phyloP scores from a whole-genome alignment of 2,113 vertebrate genomes.

The Nibea coibor region DNA sequence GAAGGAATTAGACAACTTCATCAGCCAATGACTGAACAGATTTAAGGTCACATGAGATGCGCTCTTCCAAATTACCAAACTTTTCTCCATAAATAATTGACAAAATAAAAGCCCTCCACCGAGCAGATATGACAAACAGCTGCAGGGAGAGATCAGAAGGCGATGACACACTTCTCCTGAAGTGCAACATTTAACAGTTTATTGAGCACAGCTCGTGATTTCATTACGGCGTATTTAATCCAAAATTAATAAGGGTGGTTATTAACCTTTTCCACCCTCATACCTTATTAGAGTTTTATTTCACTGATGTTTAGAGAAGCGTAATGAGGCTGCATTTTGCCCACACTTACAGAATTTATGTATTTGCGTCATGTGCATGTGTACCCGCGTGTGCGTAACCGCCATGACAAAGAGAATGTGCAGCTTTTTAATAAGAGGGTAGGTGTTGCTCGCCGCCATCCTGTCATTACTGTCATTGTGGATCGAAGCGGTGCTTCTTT shows the following conservation, averaged over 20 bases:
- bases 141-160: slow-evolving; percentile 53
- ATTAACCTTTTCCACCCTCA: slow-evolving; percentile 76
- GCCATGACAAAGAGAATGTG: slow-evolving; percentile 40
- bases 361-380: neutral
- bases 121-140: slow-evolving; percentile 40
- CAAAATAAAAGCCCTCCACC: slow-evolving; percentile 36
- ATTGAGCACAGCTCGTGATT: slow-evolving; percentile 67
- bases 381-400: slow-evolving; percentile 31
- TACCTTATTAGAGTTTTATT: slow-evolving; percentile 68
- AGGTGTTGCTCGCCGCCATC: slow-evolving; percentile 40
- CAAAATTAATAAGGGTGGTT: slow-evolving; percentile 74
- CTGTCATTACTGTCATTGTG: slow-evolving; percentile 70
- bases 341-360: slow-evolving; percentile 14
- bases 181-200: slow-evolving; percentile 67
- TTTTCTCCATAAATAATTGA: slow-evolving; percentile 29
- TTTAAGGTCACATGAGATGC: slow-evolving; percentile 28
- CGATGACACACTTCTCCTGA: slow-evolving; percentile 48
- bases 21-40: slow-evolving; percentile 19
- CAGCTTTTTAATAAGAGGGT: slow-evolving; percentile 70
- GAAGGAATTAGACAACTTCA: slow-evolving; percentile 19
- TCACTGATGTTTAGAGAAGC: slow-evolving; percentile 61
- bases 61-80: slow-evolving; percentile 35
- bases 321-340: slow-evolving; percentile 57
- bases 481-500: slow-evolving; percentile 33
- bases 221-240: slow-evolving; percentile 76